phyloP scores from a whole-genome alignment of 2,113 vertebrate species.

The Panthera tigris region DNA sequence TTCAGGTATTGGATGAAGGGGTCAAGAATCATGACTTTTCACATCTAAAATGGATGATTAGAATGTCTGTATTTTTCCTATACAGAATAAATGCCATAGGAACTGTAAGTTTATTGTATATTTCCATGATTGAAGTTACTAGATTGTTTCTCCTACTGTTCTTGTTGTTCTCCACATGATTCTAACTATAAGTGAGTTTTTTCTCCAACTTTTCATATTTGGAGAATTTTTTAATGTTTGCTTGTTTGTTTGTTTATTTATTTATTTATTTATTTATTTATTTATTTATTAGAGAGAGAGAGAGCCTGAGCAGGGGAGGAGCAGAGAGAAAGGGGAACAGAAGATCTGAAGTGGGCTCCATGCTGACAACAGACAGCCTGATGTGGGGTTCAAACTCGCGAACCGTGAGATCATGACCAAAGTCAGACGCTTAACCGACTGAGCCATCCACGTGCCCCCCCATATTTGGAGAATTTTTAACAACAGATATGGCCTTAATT shows the following conservation, averaged over 20 bases:
- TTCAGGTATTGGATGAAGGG: not conserved
- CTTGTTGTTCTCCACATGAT: not conserved
- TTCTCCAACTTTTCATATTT: not conserved
- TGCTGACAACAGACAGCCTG: too few relatives aligned
- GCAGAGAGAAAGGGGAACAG: too few relatives aligned
- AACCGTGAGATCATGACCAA: too few relatives aligned
- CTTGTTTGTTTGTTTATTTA: fast-evolving
- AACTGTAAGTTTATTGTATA: not conserved
- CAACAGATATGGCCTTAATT: not conserved
- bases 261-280: too few relatives aligned
- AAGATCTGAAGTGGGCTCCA: too few relatives aligned
- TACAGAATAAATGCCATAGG: not conserved
- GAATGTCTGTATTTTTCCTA: not conserved
- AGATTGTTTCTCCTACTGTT: not conserved
- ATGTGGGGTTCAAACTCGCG: too few relatives aligned
- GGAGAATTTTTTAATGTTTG: not conserved
- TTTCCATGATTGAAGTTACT: not conserved
- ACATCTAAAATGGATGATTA: not conserved
- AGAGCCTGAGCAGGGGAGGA: too few relatives aligned
- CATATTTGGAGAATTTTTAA: not conserved
- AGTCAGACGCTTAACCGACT: too few relatives aligned
- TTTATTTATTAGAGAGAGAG: too few relatives aligned
- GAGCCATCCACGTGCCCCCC: too few relatives aligned
- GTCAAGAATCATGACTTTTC: not conserved
- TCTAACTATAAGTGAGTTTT: not conserved